Percentiles rank a stretch among this genome's conserved stretches.
These are phyloP conservation scores for Dynastes hyllus DNA, from an alignment of 2,888 invertebrate genomes.

Conservation along the genomic window DNA sequence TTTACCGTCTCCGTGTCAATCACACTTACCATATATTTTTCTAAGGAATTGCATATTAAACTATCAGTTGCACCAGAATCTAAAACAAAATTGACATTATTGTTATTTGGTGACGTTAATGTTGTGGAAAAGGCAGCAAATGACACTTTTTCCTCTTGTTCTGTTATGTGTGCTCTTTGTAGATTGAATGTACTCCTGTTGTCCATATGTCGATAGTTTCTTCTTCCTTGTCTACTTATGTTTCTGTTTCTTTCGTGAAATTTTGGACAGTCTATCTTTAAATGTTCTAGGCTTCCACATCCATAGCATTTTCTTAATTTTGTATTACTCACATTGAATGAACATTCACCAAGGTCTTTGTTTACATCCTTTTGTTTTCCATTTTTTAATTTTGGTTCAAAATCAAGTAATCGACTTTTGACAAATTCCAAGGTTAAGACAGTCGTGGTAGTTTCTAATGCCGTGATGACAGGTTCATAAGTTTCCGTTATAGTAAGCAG, in stretches of 20 bases:
- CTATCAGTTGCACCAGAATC: slow-evolving; percentile 14
- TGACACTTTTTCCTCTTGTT: background rate
- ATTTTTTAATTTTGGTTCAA: slow-evolving; percentile 56
- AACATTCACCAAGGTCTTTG: slow-evolving; percentile 22
- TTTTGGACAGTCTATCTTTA: slow-evolving; percentile 46
- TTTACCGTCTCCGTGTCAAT: background rate
- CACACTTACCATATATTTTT: slow-evolving; percentile 4
- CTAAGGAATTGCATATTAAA: slow-evolving; percentile 13
- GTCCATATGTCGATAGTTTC: background rate
- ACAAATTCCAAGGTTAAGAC: slow-evolving; percentile 58
- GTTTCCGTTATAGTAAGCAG: slow-evolving; percentile 55
- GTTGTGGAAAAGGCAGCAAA: background rate
- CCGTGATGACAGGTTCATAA: slow-evolving; percentile 59
- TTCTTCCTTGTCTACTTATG: slow-evolving; percentile 15
- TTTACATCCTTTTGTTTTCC: slow-evolving; percentile 33
- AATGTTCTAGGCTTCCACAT: slow-evolving; percentile 43
- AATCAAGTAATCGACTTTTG: slow-evolving; percentile 56
- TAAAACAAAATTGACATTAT: background rate
- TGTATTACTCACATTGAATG: slow-evolving; percentile 30
- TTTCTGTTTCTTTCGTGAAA: slow-evolving; percentile 13
- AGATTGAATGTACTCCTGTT: background rate
- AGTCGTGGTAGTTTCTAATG: slow-evolving; percentile 57
- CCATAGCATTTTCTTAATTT: slow-evolving; percentile 47
- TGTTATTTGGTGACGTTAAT: background rate
- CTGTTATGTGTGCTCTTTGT: slow-evolving; percentile 2